These are phyloP conservation scores for Mohoua ochrocephala DNA, from an alignment of 2,113 vertebrate species.

Conservation along the genomic window DNA sequence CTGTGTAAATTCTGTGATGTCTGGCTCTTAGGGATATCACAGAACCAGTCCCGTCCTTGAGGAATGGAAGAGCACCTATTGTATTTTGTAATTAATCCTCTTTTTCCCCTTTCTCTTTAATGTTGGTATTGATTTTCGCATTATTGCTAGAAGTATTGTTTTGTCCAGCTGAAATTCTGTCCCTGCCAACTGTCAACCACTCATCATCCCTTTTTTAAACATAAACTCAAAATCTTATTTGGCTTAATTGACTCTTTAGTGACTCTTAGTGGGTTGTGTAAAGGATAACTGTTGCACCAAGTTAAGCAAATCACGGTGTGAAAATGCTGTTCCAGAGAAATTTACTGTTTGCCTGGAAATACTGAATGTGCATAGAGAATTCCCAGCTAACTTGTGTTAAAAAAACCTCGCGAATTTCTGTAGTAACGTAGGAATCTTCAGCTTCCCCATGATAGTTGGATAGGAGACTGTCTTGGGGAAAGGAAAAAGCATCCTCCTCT, in stretches of 20 bases:
- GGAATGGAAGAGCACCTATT: not conserved
- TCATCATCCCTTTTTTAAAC: not conserved
- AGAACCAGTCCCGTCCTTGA: not conserved
- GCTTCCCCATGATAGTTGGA: not conserved
- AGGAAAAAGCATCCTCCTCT: not conserved
- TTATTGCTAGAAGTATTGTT: not conserved
- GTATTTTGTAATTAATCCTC: not conserved
- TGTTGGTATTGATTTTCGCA: not conserved
- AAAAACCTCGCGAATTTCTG: not conserved
- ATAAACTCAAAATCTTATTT: not conserved
- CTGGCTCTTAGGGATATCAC: constrained; percentile 34
- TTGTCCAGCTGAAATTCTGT: not conserved
- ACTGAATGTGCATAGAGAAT: not conserved
- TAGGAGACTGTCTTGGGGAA: not conserved
- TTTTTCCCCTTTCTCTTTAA: not conserved
- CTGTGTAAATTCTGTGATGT: constrained; percentile 34
- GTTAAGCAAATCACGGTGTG: not conserved
- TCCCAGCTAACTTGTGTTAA: not conserved
- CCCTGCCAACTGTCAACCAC: not conserved
- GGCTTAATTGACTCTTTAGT: not conserved
- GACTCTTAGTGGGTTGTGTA: not conserved
- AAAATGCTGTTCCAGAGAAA: not conserved
- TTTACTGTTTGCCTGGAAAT: not conserved
- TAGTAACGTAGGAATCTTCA: not conserved
- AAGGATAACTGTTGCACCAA: not conserved